These are phyloP conservation scores for Muricea muricata DNA, from an alignment of 92 coral and sea anemone genomes.

Conservation along the genomic window DNA sequence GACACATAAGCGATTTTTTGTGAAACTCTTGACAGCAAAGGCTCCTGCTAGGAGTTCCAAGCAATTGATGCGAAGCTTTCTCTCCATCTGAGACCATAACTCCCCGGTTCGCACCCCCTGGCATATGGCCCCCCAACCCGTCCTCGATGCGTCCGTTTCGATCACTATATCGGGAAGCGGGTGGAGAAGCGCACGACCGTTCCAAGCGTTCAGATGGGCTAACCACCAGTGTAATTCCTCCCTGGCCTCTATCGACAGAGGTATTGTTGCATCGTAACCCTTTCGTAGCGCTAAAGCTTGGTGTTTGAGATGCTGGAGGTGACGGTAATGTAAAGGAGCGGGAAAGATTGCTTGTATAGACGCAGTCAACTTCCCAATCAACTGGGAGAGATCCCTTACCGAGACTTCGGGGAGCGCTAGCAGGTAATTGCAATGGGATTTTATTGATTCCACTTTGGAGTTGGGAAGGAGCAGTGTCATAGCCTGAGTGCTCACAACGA, in stretches of 20 bases:
- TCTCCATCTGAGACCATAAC: slow-evolving; percentile 6
- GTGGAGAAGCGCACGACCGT: no score
- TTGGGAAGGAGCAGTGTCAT: background rate
- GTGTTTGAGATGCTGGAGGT: no score
- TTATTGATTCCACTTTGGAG: background rate
- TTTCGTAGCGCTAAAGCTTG: no score
- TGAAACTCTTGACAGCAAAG: slow-evolving; percentile 4
- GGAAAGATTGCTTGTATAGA: background rate
- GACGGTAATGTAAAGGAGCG: no score
- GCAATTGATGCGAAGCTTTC: no score
- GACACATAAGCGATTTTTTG: background rate
- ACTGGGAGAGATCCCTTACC: background rate
- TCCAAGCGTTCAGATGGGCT: no score
- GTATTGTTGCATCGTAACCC: no score
- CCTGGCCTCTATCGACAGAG: no score
- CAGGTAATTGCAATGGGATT: background rate
- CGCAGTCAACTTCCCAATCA: background rate
- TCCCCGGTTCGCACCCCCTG: background rate
- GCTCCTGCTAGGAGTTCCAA: background rate
- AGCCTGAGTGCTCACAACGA: background rate
- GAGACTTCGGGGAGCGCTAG: background rate
- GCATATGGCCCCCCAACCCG: background rate
- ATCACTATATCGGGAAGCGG: no score
- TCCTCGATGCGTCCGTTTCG: background rate
- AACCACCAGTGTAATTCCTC: no score